Percentiles rank a stretch among this genome's conserved stretches.
Evolutionary conservation across 2,888 invertebrate species (phyloP).

Genomic region (Ypsolopha sequella): DNA sequence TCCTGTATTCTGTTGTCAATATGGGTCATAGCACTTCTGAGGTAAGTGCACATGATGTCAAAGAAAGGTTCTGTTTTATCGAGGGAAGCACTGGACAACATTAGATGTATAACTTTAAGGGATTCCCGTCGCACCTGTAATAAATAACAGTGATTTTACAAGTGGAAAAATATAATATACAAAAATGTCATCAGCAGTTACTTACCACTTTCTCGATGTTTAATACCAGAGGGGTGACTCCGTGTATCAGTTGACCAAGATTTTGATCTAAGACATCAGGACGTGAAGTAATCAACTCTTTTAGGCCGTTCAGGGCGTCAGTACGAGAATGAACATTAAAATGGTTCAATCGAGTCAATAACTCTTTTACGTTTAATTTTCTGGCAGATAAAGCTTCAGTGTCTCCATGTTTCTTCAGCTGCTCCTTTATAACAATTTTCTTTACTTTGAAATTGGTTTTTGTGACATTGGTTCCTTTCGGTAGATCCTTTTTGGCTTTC

Average conservation of each 20-base stretch:
- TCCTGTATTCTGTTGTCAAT: slow-evolving; percentile 84
- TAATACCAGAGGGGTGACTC: slow-evolving; percentile 75
- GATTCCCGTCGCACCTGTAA: slow-evolving; percentile 66
- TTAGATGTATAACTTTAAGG: slow-evolving; percentile 65
- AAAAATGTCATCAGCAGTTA: slow-evolving; percentile 6
- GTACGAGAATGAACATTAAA: slow-evolving; percentile 78
- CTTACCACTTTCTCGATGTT: slow-evolving; percentile 77
- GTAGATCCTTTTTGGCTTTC: slow-evolving; percentile 81
- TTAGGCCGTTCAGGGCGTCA: slow-evolving; percentile 74
- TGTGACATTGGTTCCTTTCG: slow-evolving; percentile 91
- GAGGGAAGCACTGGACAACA: slow-evolving; percentile 43
- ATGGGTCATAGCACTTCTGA: slow-evolving; percentile 92
- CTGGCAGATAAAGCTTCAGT: slow-evolving; percentile 73
- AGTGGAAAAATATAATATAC: not conserved
- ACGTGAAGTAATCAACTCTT: slow-evolving; percentile 55
- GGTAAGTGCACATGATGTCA: slow-evolving; percentile 80
- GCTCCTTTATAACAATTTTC: slow-evolving; percentile 86
- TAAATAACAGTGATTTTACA: not conserved
- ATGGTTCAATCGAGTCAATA: slow-evolving; percentile 79
- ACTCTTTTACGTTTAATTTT: slow-evolving; percentile 80
- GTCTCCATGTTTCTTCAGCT: slow-evolving; percentile 69
- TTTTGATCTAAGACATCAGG: slow-evolving; percentile 61
- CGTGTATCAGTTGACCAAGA: slow-evolving; percentile 77
- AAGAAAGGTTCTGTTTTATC: slow-evolving; percentile 80
- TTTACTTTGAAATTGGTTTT: slow-evolving; percentile 90